Conservation (phyloP, 2,888 invertebrate species). For the Rhyacophila evoluta region DNA sequence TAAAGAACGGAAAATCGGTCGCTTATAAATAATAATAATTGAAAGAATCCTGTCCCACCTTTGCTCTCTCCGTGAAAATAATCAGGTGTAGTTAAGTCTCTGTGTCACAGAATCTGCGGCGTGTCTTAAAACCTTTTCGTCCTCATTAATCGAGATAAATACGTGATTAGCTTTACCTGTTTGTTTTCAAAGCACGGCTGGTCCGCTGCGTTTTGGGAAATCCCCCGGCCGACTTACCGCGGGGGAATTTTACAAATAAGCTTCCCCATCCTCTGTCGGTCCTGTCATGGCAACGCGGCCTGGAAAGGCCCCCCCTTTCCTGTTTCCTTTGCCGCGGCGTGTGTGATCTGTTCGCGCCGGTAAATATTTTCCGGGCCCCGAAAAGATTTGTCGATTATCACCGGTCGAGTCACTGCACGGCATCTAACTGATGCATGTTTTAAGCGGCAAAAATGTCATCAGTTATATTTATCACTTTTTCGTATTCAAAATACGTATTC, state of each 20-base stretch:
- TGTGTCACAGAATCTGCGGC: not conserved
- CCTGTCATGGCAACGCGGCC: slow-evolving; percentile 12
- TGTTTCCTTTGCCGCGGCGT: not conserved
- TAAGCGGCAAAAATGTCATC: too few relatives aligned
- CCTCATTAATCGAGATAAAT: slow-evolving; percentile 19
- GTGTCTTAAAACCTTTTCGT: not conserved
- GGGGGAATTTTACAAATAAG: slow-evolving; percentile 21
- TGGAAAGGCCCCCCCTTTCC: not conserved
- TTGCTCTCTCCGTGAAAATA: too few relatives aligned
- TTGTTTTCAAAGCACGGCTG: not conserved
- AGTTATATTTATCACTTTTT: too few relatives aligned
- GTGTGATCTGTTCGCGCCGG: not conserved
- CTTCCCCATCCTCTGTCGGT: too few relatives aligned
- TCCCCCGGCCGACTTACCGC: not conserved
- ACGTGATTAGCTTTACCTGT: not conserved
- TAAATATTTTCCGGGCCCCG: not conserved
- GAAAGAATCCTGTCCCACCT: too few relatives aligned
- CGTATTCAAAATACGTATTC: too few relatives aligned
- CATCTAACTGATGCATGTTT: too few relatives aligned
- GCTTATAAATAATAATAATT: too few relatives aligned
- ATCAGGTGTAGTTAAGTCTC: too few relatives aligned
- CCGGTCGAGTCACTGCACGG: not conserved
- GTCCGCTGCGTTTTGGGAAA: not conserved
- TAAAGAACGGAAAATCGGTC: too few relatives aligned
- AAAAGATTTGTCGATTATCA: slow-evolving; percentile 15